These are phyloP conservation scores for Oxycera nigricornis DNA, from an alignment of 2,888 invertebrate genomes.

Conservation along the genomic window DNA sequence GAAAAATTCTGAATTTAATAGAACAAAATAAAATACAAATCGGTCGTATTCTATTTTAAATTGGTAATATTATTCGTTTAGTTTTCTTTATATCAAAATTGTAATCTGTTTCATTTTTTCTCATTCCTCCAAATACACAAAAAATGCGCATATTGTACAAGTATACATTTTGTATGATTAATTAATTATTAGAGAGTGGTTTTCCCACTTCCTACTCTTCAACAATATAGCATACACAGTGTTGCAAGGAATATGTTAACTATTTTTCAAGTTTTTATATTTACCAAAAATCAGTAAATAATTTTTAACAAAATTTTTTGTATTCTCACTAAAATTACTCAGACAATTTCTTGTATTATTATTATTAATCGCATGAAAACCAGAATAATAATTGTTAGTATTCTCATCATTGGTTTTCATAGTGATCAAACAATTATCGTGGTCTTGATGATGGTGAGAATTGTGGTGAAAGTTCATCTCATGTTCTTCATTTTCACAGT, in stretches of 20 bases:
- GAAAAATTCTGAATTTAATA: no score
- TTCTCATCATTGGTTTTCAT: not conserved
- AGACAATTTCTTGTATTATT: not conserved
- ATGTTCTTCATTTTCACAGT: not conserved
- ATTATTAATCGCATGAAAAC: not conserved
- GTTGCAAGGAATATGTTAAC: slow-evolving; percentile 41
- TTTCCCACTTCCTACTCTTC: not conserved
- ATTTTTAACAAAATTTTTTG: slow-evolving; percentile 42
- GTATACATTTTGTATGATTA: not conserved
- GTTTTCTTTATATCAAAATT: slow-evolving; percentile 1
- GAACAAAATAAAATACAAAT: no score
- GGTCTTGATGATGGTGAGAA: not conserved
- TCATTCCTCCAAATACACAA: not conserved
- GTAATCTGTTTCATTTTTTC: not conserved
- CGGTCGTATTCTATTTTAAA: no score
- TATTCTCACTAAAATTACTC: slow-evolving; percentile 42
- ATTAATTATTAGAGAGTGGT: not conserved
- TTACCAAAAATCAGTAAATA: slow-evolving; percentile 46
- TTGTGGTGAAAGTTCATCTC: not conserved
- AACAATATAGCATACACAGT: not conserved
- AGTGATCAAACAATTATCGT: not conserved
- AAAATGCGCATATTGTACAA: slow-evolving; percentile 15
- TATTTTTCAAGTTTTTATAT: slow-evolving; percentile 46
- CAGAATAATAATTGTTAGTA: slow-evolving; percentile 20
- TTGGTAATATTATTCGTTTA: no score